Evolutionary conservation across 2,113 vertebrate species (phyloP).

Genomic region (Cyrtonyx montezumae): DNA sequence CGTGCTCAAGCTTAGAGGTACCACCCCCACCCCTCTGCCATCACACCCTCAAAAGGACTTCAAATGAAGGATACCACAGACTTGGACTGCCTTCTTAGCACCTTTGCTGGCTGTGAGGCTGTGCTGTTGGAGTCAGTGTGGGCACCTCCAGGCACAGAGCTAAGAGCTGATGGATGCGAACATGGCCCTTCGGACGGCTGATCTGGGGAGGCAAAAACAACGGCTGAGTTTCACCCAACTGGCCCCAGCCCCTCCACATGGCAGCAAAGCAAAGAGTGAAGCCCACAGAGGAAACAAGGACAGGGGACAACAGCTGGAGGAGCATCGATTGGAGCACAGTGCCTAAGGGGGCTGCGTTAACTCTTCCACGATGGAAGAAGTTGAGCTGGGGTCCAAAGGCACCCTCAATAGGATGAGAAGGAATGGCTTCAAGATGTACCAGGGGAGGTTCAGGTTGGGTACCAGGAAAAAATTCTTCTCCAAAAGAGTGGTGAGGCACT

Average conservation of each 20-base stretch:
- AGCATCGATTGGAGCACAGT: not conserved
- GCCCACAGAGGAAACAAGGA: not conserved
- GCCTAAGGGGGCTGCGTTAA: not conserved
- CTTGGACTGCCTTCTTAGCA: conserved; percentile 86
- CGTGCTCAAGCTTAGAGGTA: not conserved
- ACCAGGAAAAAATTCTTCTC: no score
- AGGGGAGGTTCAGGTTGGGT: no score
- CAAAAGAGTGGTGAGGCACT: no score
- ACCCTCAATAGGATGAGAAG: not conserved
- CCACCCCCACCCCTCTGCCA: not conserved
- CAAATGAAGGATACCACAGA: conserved; percentile 79
- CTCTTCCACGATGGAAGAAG: not conserved
- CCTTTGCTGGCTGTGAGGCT: conserved; percentile 47
- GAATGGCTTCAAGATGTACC: no score
- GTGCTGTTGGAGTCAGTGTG: conserved; percentile 67
- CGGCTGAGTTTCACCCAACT: not conserved
- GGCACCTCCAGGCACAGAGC: conserved; percentile 71
- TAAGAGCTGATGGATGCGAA: conserved; percentile 79
- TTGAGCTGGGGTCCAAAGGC: not conserved
- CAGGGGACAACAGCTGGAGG: not conserved
- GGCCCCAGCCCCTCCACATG: not conserved
- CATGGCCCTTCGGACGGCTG: conserved; percentile 85
- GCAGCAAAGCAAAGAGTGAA: not conserved
- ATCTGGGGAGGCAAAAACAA: conserved; percentile 76
- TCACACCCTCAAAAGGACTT: not conserved